Evolutionary conservation across 2,888 invertebrate genomes (phyloP).

Genomic region (Morpho helenor): DNA sequence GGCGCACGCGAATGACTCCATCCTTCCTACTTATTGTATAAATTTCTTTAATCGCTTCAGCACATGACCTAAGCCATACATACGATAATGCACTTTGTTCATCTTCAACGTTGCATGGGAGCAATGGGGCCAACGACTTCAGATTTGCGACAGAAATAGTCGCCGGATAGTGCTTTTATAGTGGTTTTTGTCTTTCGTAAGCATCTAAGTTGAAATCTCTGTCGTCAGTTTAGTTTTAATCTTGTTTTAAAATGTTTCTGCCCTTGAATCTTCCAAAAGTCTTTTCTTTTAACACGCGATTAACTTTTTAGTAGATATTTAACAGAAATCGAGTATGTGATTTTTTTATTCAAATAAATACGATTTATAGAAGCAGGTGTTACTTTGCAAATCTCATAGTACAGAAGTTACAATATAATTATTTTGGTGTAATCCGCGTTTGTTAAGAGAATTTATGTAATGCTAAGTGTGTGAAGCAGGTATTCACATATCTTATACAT

Average conservation of each 20-base stretch:
- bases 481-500: no score
- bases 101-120: constrained; percentile 31
- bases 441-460: no score
- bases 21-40: not conserved
- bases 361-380: no score
- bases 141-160: constrained; percentile 24
- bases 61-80: constrained; percentile 11
- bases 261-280: constrained; percentile 2
- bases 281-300: not conserved
- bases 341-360: no score
- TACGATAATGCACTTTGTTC: constrained; percentile 22
- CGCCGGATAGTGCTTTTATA: constrained; percentile 14
- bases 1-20: no score
- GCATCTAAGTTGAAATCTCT: constrained; percentile 7
- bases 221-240: constrained; percentile 10
- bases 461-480: no score
- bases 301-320: no score
- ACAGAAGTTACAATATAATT: no score
- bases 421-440: no score
- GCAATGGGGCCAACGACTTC: constrained; percentile 61
- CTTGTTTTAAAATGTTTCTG: constrained; percentile 4
- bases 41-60: constrained; percentile 11
- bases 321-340: no score
- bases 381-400: no score
- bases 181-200: constrained; percentile 12